phyloP scores from a whole-genome alignment of 2,797 vertebrate genomes.

The Hyperoplus immaculatus region DNA sequence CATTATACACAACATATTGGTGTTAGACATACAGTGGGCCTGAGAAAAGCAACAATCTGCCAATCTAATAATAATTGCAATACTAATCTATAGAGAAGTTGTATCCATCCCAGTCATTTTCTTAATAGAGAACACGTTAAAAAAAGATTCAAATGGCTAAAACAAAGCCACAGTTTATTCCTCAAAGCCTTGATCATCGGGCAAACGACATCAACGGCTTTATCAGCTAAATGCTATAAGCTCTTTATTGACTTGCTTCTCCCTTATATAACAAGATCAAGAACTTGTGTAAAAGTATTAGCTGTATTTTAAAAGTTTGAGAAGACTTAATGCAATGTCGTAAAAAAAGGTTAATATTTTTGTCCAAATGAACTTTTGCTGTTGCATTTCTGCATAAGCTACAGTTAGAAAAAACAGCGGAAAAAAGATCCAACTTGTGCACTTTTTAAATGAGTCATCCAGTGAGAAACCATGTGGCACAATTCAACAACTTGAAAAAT shows the following conservation, averaged over 20 bases:
- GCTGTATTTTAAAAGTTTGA: not conserved
- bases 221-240: conserved; percentile 37
- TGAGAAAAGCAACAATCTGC: not conserved
- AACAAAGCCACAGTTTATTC: conserved; percentile 17
- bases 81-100: not conserved
- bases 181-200: conserved; percentile 34
- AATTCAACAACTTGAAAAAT: not conserved
- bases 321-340: not conserved
- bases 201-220: conserved; percentile 47
- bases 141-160: not conserved
- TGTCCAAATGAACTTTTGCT: not conserved
- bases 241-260: conserved; percentile 10
- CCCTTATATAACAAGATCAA: conserved; percentile 16
- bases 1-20: not conserved
- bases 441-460: not conserved
- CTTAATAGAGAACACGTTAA: not conserved
- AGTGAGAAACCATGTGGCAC: not conserved
- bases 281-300: not conserved
- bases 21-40: not conserved
- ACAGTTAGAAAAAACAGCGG: not conserved
- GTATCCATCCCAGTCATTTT: not conserved
- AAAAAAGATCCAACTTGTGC: not conserved
- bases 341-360: too few species aligned
- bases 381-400: not conserved
- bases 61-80: not conserved